Evolutionary conservation across 2,113 vertebrate species (phyloP).

Genomic region (Isichthys henryi): DNA sequence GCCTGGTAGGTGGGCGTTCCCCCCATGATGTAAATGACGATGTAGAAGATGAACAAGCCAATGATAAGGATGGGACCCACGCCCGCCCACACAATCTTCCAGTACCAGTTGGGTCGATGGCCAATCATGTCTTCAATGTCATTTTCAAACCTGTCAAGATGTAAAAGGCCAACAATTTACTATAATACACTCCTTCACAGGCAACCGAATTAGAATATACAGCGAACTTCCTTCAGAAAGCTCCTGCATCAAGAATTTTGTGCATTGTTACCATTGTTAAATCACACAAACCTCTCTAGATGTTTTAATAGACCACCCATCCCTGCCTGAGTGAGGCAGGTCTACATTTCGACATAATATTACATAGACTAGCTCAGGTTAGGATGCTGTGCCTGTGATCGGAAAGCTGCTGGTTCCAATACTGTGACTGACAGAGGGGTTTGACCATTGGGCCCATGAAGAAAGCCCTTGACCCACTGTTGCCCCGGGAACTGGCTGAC

Average conservation of each 20-base stretch:
- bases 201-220: neutral
- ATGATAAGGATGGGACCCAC: constrained; percentile 77
- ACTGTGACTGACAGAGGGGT: neutral
- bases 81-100: constrained; percentile 74
- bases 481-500: neutral
- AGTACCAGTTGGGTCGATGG: constrained; percentile 70
- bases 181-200: neutral
- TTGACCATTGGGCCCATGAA: neutral
- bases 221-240: neutral
- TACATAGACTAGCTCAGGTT: neutral
- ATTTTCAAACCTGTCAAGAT: constrained; percentile 70
- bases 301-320: neutral
- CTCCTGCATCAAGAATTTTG: neutral
- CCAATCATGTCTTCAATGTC: constrained; percentile 82
- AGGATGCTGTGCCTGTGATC: neutral
- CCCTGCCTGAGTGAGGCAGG: neutral
- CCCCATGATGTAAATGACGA: constrained; percentile 72
- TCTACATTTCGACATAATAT: neutral
- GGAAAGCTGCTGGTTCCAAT: neutral
- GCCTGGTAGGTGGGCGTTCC: constrained; percentile 80
- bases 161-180: neutral
- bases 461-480: neutral
- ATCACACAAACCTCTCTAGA: neutral
- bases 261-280: neutral
- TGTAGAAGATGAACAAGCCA: constrained; percentile 74